Evolutionary conservation across 2,888 invertebrate species (phyloP).

Genomic region (Nezara viridula): DNA sequence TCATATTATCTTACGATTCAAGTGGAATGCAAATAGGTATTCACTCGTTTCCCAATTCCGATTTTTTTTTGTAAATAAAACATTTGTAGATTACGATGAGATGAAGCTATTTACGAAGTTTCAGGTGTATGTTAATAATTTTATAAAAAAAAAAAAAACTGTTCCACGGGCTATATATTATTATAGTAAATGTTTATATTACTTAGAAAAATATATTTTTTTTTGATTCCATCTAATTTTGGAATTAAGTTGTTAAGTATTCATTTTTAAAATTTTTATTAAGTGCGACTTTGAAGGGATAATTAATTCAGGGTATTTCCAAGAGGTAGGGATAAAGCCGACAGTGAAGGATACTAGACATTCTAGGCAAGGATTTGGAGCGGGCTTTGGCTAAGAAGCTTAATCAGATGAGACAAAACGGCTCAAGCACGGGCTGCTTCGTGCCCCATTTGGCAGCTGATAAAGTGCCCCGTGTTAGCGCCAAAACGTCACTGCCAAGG

Average conservation of each 20-base stretch:
- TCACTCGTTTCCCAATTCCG: too few species aligned
- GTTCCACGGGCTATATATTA: too few species aligned
- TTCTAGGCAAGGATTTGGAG: slow-evolving; percentile 1
- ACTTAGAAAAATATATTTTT: too few species aligned
- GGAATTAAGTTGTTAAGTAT: background rate
- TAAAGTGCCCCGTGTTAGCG: background rate
- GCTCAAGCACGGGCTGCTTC: background rate
- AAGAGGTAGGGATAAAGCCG: background rate
- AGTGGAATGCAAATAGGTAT: too few species aligned
- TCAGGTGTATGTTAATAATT: too few species aligned
- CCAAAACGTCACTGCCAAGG: background rate
- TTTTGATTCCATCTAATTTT: too few species aligned
- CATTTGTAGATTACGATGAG: too few species aligned
- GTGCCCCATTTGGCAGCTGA: background rate
- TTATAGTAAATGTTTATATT: too few species aligned
- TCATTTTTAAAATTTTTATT: background rate
- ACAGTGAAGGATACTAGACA: slow-evolving; percentile 8
- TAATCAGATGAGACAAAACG: slow-evolving; percentile 25
- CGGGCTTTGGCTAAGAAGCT: slow-evolving; percentile 13
- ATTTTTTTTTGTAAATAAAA: too few species aligned
- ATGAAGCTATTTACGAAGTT: too few species aligned
- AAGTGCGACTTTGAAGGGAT: background rate
- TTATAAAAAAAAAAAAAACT: too few species aligned
- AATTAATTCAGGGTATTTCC: slow-evolving; percentile 1
- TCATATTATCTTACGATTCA: too few species aligned